Evolutionary conservation across 2,113 vertebrate species (phyloP), one percentile per base, ranked within the genome.

Genomic region (Chascanopsetta lugubris): DNA sequence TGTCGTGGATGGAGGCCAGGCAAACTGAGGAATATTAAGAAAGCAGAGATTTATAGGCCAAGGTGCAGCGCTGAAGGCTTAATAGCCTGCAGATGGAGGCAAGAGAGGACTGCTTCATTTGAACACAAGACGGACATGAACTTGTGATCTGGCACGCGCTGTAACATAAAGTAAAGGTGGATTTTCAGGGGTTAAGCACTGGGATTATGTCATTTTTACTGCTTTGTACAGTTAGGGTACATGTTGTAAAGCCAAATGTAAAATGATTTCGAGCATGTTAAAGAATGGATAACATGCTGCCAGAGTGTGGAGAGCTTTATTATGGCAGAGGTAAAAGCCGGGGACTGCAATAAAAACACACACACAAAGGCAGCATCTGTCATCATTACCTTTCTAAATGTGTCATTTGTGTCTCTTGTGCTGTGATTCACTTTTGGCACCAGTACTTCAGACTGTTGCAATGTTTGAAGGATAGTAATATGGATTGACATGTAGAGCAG

Each of bases 11-110:
- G 57, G 40, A 78, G 64, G 50, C 53, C 56, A 53, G 62, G 60
- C 20, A 48, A 66, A 77, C 36, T 47, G 53, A 21, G 50, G 40
- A 76, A 77, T 74, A 73, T 81, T 4, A 74, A 61, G 47, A 57
- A 77, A 74, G 69, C 46, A 32, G 47, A 63, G 61, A 83, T 72
- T 80, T 82, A 80, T 75, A 45, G 49, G 1, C 53, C 51, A 20
- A 67, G 62, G 57, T 69, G 57, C 21, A 53, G 63, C 0, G 54
- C 54, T 71, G 55, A 77, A 58, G 67, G 73, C 36, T 78, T 76
- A 71, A 74, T 62, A 64, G 72, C 53, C 21, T 50, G 51, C 83
- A 83, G 70, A 80, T 69, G 77, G 51, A 32, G 58, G 55, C 0
- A 8, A 40, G 27, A 27, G 47, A 45, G 3, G 57, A 46, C 36